Conservation (phyloP, 2,113 vertebrate genomes). For the Zosterops lateralis region DNA sequence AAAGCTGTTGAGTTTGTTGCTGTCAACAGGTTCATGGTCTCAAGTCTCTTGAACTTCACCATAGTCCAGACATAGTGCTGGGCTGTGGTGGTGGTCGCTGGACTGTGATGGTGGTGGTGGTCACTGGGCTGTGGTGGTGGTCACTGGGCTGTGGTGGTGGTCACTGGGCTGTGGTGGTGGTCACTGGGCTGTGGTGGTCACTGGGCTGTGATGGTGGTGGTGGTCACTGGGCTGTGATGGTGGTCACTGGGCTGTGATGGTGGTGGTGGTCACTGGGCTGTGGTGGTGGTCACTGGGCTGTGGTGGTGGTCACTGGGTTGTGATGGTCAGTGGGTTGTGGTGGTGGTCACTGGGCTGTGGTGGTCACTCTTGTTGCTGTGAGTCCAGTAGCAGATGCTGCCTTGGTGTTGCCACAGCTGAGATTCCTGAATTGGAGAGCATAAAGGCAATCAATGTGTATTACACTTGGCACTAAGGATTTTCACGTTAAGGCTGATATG, state of each 20-base stretch:
- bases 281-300: not conserved
- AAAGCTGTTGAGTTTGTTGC: not conserved
- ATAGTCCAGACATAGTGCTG: not conserved
- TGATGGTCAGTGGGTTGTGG: not conserved
- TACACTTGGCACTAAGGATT: not conserved
- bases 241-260: not conserved
- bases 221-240: not conserved
- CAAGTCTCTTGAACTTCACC: not conserved
- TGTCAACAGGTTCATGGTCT: not conserved
- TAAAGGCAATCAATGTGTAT: accelerated
- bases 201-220: not conserved
- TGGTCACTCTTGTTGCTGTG: not conserved
- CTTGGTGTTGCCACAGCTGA: not conserved
- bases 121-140: not conserved
- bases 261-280: not conserved
- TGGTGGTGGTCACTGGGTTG: not conserved
- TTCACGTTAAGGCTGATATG: not conserved
- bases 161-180: not conserved
- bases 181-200: not conserved
- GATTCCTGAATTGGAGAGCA: not conserved
- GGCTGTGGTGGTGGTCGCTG: not conserved
- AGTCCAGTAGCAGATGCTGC: not conserved
- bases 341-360: not conserved
- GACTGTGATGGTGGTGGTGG: not conserved
- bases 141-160: not conserved